These are phyloP conservation scores for Zhuqinia jingwanae DNA, from an alignment of 2,888 invertebrate genomes.

Conservation along the genomic window DNA sequence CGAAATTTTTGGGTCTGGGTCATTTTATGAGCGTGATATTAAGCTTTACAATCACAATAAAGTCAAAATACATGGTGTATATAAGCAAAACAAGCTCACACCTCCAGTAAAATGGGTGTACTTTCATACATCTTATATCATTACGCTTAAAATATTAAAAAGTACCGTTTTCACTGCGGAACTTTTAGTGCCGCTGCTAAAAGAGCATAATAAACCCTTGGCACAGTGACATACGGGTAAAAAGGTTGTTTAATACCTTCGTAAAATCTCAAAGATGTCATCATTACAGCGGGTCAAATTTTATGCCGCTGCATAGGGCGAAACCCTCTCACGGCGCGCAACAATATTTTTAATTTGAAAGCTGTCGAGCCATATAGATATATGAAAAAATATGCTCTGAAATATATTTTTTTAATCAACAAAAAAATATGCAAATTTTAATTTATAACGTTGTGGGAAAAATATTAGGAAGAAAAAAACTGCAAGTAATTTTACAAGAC, in stretches of 20 bases:
- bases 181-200: neutral
- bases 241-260: constrained; percentile 13
- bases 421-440: too few relatives aligned
- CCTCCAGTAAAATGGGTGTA: constrained; percentile 2
- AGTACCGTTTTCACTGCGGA: constrained; percentile 19
- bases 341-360: too few relatives aligned
- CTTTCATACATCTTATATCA: neutral
- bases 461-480: too few relatives aligned
- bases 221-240: neutral
- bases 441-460: too few relatives aligned
- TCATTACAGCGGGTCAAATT: constrained; percentile 19
- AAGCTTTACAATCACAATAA: too few relatives aligned
- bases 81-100: neutral
- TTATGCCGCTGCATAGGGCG: neutral
- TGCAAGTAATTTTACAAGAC: too few relatives aligned
- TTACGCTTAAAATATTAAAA: neutral
- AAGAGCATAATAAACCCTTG: neutral
- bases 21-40: neutral
- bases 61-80: neutral
- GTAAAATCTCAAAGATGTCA: constrained; percentile 12
- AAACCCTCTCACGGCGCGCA: too few relatives aligned
- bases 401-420: too few relatives aligned
- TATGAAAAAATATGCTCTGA: too few relatives aligned
- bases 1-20: neutral
- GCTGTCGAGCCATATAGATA: too few relatives aligned